phyloP scores from a whole-genome alignment of 2,113 vertebrate species.

The Papio anubis region DNA sequence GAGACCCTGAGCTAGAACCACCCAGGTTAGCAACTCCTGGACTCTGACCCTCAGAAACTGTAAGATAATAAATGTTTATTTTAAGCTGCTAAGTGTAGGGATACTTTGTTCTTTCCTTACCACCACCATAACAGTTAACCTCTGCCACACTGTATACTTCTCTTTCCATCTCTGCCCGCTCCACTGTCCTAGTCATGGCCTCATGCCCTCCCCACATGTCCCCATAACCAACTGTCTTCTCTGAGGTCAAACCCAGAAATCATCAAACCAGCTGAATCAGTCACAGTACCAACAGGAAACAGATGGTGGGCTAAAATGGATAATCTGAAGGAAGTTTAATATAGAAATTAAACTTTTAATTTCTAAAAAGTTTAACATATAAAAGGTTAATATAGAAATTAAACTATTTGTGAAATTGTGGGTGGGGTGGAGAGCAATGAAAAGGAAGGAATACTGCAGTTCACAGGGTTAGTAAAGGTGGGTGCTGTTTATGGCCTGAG shows the following conservation, averaged over 20 bases:
- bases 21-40: not conserved
- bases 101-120: not conserved
- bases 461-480: not conserved
- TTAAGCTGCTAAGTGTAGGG: not conserved
- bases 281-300: not conserved
- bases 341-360: not conserved
- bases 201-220: not conserved
- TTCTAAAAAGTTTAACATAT: not conserved
- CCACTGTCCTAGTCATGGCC: not conserved
- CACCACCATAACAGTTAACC: not conserved
- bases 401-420: not conserved
- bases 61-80: not conserved
- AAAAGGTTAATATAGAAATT: not conserved
- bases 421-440: not conserved
- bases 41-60: not conserved
- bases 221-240: not conserved
- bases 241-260: not conserved
- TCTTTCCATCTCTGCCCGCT: not conserved
- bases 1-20: not conserved
- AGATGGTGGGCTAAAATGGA: not conserved
- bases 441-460: not conserved
- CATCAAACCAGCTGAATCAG: not conserved
- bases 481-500: not conserved
- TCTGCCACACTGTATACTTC: not conserved
- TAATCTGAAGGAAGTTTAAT: slow-evolving; percentile 7